Base-by-base conservation (phyloP, 2,797 vertebrate genomes). In the Thripadectes ignobilis region DNA sequence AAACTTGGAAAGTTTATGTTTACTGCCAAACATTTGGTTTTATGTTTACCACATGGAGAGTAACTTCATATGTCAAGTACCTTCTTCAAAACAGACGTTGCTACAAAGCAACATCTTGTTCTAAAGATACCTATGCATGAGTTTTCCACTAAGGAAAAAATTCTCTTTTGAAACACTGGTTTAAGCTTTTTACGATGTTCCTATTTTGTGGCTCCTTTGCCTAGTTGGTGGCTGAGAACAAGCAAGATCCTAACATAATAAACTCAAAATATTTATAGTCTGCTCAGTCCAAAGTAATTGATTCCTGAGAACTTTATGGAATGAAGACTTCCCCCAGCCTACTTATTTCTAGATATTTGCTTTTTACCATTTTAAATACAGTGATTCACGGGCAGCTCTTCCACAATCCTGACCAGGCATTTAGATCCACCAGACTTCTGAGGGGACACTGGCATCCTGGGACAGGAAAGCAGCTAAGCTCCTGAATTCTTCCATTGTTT, bases 1-100 rank as follows among this genome's bases (percentile, higher is more conserved):
- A 84, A 81, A 88, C 85, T 89, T 86, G 51, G 73, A 59, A 94
- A 52, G 92, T 93, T 94, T 95, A 92, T 57, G 76, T 96, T 96
- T 96, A 92, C 17, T 12, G 74, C 66, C 84, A 80, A 65, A 61
- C 66, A 75, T 92, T 94, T 96, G 69, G 43, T 41, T 96, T 95
- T 95, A 94, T 89, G 71, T 89, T 95, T 89, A 79, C 92, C 59
- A 86, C 62, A 62, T 45, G 66, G 58, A 86, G 94, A 67, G 62
- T 57, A 75, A 77, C 69, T 90, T 79, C 12, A 20, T 93, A 73
- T 66, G 81, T 95, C 78, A 77, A 94, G 34, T 92, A 49, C 57
- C 66, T 78, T 57, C 41, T n/a, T 14, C 76, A 51, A 89, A 93
- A n/a, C 73, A 73, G n/a, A 29, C 30, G 82, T 66, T 45, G 29